phyloP scores from a whole-genome alignment of 2,113 vertebrate species.

The Penelope pileata region DNA sequence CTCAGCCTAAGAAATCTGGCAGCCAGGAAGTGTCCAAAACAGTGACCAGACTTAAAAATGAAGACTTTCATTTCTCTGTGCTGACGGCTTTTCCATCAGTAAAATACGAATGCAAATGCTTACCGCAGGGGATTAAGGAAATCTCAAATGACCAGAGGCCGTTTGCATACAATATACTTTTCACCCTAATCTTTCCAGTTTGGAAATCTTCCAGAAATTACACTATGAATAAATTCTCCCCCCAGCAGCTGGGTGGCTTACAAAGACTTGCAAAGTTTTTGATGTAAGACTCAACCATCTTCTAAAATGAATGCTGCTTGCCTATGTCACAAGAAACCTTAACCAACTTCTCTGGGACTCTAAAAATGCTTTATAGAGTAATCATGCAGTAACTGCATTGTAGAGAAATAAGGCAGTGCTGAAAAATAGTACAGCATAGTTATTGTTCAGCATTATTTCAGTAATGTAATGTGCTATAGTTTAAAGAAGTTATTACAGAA shows the following conservation, averaged over 20 bases:
- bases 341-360: constrained; percentile 32
- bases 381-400: constrained; percentile 28
- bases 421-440: constrained; percentile 31
- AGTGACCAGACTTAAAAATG: not conserved
- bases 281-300: constrained; percentile 13
- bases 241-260: not conserved
- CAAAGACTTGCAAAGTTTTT: constrained; percentile 25
- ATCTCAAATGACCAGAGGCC: constrained; percentile 5
- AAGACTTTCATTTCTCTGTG: not conserved
- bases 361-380: constrained; percentile 66
- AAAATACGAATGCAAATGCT: constrained; percentile 24
- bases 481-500: constrained; percentile 54
- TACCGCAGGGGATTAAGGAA: not conserved
- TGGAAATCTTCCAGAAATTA: constrained; percentile 29
- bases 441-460: constrained; percentile 11
- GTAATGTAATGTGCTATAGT: not conserved
- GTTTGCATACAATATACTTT: not conserved
- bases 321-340: not conserved
- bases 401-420: constrained; percentile 24
- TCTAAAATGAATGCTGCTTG: constrained; percentile 16
- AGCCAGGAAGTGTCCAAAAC: not conserved
- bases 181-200: constrained; percentile 38
- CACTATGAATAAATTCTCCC: constrained; percentile 12
- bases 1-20: not conserved
- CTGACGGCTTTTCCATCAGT: constrained; percentile 23